phyloP scores from a whole-genome alignment of 2,113 vertebrate genomes.

The Emberiza fucata region DNA sequence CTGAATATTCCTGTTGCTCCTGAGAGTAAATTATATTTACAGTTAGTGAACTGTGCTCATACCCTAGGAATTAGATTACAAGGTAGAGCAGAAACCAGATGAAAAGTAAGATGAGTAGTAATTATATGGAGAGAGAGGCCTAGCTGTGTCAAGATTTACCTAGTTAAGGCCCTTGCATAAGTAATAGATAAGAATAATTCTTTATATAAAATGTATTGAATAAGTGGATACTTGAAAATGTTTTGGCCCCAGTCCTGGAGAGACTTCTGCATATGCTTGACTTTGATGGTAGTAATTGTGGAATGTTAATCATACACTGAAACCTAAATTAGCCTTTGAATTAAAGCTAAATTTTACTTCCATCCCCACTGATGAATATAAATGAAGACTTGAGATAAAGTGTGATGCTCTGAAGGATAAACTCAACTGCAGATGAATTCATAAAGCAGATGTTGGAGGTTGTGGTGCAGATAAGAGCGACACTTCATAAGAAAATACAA shows the following conservation, averaged over 20 bases:
- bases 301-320: conserved; percentile 6
- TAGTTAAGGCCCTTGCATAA: neutral
- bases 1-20: neutral
- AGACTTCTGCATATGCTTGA: neutral
- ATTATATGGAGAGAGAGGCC: neutral
- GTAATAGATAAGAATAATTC: neutral
- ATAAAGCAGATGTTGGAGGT: neutral
- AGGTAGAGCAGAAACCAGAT: neutral
- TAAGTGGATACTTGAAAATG: conserved; percentile 14
- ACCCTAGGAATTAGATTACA: neutral
- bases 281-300: conserved; percentile 4
- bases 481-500: neutral
- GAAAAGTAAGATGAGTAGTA: conserved; percentile 3
- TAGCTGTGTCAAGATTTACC: neutral
- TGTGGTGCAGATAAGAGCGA: neutral
- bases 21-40: neutral
- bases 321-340: conserved; percentile 33
- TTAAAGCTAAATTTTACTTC: conserved; percentile 29
- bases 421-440: neutral
- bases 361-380: conserved; percentile 18
- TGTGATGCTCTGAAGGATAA: conserved; percentile 30
- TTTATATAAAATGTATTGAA: neutral
- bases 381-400: conserved; percentile 3
- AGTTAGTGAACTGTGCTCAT: neutral
- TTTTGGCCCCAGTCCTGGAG: conserved; percentile 19